Evolutionary conservation across 2,113 vertebrate genomes (phyloP).

Genomic region (Thalassarche chlororhynchos): DNA sequence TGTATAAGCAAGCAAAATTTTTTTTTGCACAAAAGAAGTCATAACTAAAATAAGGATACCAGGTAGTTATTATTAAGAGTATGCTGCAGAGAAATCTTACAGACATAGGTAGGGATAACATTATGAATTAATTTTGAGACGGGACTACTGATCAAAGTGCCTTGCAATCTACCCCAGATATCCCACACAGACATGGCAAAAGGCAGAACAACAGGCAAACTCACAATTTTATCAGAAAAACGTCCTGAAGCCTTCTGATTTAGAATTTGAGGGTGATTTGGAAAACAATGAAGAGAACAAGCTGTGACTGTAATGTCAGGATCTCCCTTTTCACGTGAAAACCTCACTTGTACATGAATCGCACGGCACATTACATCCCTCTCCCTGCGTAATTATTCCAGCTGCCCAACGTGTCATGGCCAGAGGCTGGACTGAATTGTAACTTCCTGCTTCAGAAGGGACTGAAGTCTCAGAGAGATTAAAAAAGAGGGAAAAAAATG

Average conservation of each 20-base stretch:
- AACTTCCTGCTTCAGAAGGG: not conserved
- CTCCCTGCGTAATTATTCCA: not conserved
- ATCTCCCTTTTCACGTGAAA: not conserved
- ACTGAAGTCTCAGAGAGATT: not conserved
- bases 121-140: not conserved
- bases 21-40: not conserved
- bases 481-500: not conserved
- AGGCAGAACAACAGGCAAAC: not conserved
- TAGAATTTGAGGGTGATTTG: not conserved
- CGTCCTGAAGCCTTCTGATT: not conserved
- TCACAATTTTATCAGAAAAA: not conserved
- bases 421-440: not conserved
- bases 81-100: not conserved
- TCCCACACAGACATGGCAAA: not conserved
- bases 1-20: not conserved
- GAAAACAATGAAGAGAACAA: not conserved
- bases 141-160: not conserved
- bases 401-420: not conserved
- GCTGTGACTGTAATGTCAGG: not conserved
- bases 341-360: not conserved
- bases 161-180: not conserved
- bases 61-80: not conserved
- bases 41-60: not conserved
- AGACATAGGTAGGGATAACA: not conserved
- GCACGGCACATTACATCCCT: accelerated